phyloP scores from a whole-genome alignment of 30 jellyfish, hydroid and myxozoan genomes.

The Turritopsis dohrnii region DNA sequence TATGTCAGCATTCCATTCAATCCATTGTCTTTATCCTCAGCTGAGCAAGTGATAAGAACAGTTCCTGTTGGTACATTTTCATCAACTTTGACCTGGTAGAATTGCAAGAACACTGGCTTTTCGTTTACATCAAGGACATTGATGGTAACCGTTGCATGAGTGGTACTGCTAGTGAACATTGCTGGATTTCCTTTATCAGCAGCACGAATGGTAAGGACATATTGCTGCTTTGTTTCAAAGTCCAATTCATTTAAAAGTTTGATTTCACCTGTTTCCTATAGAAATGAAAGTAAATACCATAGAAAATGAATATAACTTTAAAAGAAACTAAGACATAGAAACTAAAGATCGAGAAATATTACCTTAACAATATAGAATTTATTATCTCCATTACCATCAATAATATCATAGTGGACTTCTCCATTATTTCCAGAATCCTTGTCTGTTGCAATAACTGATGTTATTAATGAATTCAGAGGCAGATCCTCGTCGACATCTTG shows the following conservation, averaged over 20 bases:
- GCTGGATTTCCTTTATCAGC: conserved; percentile 8
- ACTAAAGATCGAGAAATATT: background rate
- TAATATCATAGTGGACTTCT: conserved; percentile 34
- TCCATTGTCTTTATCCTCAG: conserved; percentile 70
- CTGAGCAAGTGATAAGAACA: conserved; percentile 40
- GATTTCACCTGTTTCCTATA: conserved; percentile 1
- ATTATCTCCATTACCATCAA: conserved; percentile 44
- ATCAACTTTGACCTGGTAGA: background rate
- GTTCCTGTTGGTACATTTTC: conserved; percentile 21
- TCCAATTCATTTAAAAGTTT: background rate
- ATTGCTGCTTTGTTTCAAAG: conserved; percentile 3
- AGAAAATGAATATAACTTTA: background rate
- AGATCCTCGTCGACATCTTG: background rate
- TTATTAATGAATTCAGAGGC: background rate
- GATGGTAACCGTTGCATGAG: conserved; percentile 4
- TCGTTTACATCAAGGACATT: conserved; percentile 5
- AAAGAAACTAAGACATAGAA: background rate
- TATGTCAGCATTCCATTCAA: conserved; percentile 53
- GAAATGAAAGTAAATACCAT: background rate
- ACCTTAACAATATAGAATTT: conserved; percentile 36
- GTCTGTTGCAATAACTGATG: conserved; percentile 50
- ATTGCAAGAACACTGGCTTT: background rate
- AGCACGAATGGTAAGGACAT: background rate
- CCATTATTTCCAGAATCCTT: conserved; percentile 72
- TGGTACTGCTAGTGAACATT: background rate